These are phyloP conservation scores for Gobio occitaniae DNA, from an alignment of 2,797 vertebrate species.

Conservation along the genomic window DNA sequence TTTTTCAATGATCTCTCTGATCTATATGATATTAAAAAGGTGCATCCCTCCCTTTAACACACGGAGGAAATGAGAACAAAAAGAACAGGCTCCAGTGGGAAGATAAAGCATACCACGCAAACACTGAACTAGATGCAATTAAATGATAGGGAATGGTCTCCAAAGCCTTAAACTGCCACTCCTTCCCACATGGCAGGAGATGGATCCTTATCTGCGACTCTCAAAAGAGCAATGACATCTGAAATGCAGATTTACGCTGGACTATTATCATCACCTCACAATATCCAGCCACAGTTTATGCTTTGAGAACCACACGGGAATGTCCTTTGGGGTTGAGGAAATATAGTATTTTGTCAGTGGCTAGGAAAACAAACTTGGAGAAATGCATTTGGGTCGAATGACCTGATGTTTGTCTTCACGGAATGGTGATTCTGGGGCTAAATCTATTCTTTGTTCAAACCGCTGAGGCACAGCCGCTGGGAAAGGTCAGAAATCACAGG, in stretches of 20 bases:
- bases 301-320: constrained; percentile 5
- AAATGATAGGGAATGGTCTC: constrained; percentile 58
- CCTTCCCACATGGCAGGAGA: constrained; percentile 49
- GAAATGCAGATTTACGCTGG: constrained; percentile 49
- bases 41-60: constrained; percentile 44
- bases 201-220: constrained; percentile 53
- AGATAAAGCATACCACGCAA: constrained; percentile 55
- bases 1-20: constrained; percentile 26
- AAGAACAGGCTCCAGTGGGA: constrained; percentile 46
- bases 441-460: constrained; percentile 18
- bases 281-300: constrained; percentile 23
- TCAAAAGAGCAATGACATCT: constrained; percentile 38
- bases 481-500: constrained; percentile 25
- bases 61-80: constrained; percentile 49
- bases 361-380: constrained; percentile 30
- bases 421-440: constrained; percentile 33
- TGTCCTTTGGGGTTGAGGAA: constrained; percentile 19
- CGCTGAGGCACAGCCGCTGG: constrained; percentile 1
- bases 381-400: constrained; percentile 37
- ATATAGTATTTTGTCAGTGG: constrained; percentile 30
- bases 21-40: constrained; percentile 45
- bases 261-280: constrained; percentile 41
- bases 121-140: constrained; percentile 61
- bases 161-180: constrained; percentile 55
- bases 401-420: constrained; percentile 40